phyloP scores from a whole-genome alignment of 2,113 vertebrate species.

The Pygoscelis adeliae region DNA sequence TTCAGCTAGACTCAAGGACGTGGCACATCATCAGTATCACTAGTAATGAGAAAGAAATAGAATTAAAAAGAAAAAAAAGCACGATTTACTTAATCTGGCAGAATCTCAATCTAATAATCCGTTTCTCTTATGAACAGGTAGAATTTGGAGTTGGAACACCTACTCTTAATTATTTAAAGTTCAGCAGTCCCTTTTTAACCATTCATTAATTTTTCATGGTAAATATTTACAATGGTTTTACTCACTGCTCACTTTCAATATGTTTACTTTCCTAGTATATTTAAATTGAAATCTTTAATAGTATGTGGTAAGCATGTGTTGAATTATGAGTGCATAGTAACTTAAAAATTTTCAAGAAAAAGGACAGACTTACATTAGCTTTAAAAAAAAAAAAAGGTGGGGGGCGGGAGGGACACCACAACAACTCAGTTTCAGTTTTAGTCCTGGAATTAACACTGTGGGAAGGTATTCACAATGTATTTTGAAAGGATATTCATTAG shows the following conservation, averaged over 20 bases:
- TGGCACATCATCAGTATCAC: background rate
- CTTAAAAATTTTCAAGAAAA: background rate
- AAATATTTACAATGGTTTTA: background rate
- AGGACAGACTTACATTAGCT: background rate
- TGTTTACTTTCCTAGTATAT: background rate
- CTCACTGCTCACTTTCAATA: background rate
- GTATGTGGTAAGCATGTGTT: background rate
- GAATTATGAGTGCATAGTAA: background rate
- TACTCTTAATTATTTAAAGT: background rate
- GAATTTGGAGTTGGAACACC: background rate
- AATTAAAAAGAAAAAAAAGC: background rate
- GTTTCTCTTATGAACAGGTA: background rate
- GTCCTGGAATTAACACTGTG: background rate
- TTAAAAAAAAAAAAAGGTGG: background rate
- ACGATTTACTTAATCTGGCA: background rate
- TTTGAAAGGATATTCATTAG: background rate
- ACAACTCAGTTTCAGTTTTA: background rate
- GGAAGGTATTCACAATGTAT: background rate
- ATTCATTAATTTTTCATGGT: background rate
- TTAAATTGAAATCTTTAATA: background rate
- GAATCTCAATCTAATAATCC: background rate
- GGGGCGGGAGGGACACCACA: rapidly evolving
- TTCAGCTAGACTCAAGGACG: background rate
- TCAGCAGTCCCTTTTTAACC: background rate
- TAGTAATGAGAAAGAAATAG: background rate